Evolutionary conservation across 2,113 vertebrate species (phyloP).

Genomic region (Ictalurus punctatus): DNA sequence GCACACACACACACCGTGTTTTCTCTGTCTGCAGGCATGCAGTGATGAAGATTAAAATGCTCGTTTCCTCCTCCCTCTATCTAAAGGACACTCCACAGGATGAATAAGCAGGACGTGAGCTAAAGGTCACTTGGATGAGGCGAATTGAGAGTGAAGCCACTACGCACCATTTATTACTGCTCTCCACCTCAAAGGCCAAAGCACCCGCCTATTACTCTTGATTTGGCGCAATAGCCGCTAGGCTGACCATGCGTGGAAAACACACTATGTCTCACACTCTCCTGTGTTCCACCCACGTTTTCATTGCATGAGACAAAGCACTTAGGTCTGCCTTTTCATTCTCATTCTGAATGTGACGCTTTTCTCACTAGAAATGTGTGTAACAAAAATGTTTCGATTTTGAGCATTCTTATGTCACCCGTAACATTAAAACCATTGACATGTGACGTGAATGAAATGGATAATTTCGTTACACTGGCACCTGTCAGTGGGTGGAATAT

Average conservation of each 20-base stretch:
- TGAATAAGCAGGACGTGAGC: constrained; percentile 41
- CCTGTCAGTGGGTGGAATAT: no score
- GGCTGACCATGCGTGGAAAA: constrained; percentile 9
- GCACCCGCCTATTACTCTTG: constrained; percentile 44
- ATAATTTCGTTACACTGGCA: no score
- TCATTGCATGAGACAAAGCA: background rate
- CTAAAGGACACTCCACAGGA: constrained; percentile 48
- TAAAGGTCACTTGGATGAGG: constrained; percentile 70
- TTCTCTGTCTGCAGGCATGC: constrained; percentile 26
- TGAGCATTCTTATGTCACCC: no score
- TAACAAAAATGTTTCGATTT: background rate
- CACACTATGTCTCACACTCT: background rate
- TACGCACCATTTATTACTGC: constrained; percentile 61
- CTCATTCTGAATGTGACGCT: background rate
- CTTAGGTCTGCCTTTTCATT: background rate
- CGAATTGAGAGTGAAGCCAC: constrained; percentile 68
- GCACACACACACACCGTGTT: background rate
- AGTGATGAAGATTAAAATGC: constrained; percentile 46
- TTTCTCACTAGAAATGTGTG: background rate
- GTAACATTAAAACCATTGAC: no score
- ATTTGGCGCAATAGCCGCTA: constrained; percentile 20
- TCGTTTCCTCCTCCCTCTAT: constrained; percentile 12
- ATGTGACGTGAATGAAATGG: no score
- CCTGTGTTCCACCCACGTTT: background rate
- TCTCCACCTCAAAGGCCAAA: constrained; percentile 50